These are phyloP conservation scores for Sanderia malayensis DNA, from an alignment of 30 jellyfish, hydroid and myxozoan genomes.

Conservation along the genomic window DNA sequence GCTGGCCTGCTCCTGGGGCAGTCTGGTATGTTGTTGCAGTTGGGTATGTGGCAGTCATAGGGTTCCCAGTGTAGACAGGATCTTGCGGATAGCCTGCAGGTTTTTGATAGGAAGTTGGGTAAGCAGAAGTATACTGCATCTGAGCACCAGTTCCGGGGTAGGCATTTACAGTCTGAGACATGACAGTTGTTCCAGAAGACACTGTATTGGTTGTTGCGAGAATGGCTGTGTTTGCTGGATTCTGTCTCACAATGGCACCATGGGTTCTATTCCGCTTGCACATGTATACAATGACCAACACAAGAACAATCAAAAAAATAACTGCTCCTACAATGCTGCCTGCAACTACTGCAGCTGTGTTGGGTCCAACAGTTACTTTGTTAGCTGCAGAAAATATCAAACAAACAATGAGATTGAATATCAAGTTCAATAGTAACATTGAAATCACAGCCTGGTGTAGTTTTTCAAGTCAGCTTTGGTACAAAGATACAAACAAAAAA, in stretches of 20 bases:
- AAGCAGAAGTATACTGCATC: no score
- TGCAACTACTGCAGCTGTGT: not conserved
- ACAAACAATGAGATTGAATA: no score
- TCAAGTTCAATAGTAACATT: not conserved
- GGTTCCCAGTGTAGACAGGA: no score
- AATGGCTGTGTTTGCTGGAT: not conserved
- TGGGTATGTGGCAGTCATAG: not conserved
- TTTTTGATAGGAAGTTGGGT: not conserved
- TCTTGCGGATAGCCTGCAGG: not conserved
- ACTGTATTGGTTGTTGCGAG: not conserved
- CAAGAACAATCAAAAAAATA: not conserved
- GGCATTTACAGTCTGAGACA: not conserved
- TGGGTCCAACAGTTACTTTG: not conserved
- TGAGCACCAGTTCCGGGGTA: not conserved
- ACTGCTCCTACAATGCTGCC: not conserved
- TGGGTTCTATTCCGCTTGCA: not conserved
- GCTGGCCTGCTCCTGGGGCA: no score
- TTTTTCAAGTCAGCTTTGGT: no score
- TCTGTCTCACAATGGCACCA: not conserved
- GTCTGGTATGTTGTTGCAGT: not conserved
- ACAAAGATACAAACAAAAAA: no score
- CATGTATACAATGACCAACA: not conserved
- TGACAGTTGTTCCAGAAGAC: not conserved
- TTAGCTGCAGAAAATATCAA: no score
- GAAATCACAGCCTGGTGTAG: not conserved